A percentile compares a stretch with the other conserved stretches of the same genome.
Evolutionary conservation across 2,797 vertebrate genomes (phyloP).

Genomic region (Allobates femoralis): DNA sequence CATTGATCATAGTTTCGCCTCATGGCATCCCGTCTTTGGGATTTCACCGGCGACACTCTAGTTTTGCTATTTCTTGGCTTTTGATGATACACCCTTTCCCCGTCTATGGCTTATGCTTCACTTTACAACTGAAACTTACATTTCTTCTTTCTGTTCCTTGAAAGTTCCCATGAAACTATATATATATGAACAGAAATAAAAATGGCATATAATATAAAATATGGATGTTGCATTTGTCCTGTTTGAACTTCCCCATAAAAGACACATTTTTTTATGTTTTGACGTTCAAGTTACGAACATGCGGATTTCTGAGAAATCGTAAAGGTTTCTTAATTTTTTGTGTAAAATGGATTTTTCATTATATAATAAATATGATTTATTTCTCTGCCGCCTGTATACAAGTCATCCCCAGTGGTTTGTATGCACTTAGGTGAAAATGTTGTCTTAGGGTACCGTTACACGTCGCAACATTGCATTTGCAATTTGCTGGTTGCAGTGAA

Average conservation of each 20-base stretch:
- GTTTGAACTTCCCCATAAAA: background rate
- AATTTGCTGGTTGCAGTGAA: too few species aligned
- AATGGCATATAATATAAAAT: background rate
- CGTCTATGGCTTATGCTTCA: background rate
- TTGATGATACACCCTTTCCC: background rate
- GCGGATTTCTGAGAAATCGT: conserved; percentile 28
- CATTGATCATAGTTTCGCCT: background rate
- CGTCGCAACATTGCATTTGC: too few species aligned
- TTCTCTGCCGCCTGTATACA: background rate
- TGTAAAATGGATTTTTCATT: conserved; percentile 3
- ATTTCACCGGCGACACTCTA: background rate
- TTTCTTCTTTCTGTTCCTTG: conserved; percentile 44
- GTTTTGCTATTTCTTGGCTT: background rate
- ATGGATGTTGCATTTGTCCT: conserved; percentile 21
- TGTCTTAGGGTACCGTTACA: too few species aligned
- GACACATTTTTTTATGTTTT: too few species aligned
- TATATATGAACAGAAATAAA: background rate
- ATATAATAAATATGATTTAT: too few species aligned
- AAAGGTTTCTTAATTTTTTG: background rate
- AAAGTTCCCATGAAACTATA: conserved; percentile 36
- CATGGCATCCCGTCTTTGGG: background rate
- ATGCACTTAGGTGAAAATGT: too few species aligned
- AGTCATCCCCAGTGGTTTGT: too few species aligned
- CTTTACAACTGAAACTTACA: background rate
- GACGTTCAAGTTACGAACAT: background rate